These are phyloP conservation scores for Ochlodes sylvanus DNA, from an alignment of 2,888 invertebrate species.

Conservation along the genomic window DNA sequence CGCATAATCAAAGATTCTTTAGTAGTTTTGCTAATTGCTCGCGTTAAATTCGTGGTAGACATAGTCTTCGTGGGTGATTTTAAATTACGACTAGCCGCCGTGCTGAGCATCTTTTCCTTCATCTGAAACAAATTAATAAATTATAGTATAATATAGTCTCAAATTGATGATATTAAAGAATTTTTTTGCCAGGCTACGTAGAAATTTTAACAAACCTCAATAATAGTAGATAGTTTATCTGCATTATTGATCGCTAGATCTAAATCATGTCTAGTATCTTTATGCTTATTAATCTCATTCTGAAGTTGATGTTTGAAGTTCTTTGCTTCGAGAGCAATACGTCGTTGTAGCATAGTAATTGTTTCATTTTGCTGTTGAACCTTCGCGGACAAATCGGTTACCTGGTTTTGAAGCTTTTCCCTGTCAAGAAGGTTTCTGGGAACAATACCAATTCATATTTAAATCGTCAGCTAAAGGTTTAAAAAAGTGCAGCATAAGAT, in stretches of 20 bases:
- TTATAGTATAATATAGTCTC: too few relatives aligned
- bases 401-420: conserved; percentile 88
- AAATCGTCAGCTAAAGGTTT: too few relatives aligned
- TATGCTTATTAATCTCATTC: conserved; percentile 88
- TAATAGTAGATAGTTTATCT: conserved; percentile 84
- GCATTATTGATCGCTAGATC: conserved; percentile 86
- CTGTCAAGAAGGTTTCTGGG: conserved; percentile 88
- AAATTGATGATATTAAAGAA: background rate
- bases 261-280: conserved; percentile 88
- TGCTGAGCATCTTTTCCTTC: conserved; percentile 76
- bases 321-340: conserved; percentile 89
- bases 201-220: conserved; percentile 75
- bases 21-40: conserved; percentile 54
- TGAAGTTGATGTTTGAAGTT: conserved; percentile 89
- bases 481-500: too few relatives aligned
- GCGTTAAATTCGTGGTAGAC: conserved; percentile 47
- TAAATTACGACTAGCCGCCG: conserved; percentile 60
- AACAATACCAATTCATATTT: background rate
- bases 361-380: conserved; percentile 86
- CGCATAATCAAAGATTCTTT: conserved; percentile 48
- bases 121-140: conserved; percentile 55
- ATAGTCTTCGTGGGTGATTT: conserved; percentile 68
- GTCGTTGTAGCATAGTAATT: conserved; percentile 87
- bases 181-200: background rate
- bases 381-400: conserved; percentile 82